phyloP scores from a whole-genome alignment of 2,888 invertebrate genomes.

The Nymphalis c-album region DNA sequence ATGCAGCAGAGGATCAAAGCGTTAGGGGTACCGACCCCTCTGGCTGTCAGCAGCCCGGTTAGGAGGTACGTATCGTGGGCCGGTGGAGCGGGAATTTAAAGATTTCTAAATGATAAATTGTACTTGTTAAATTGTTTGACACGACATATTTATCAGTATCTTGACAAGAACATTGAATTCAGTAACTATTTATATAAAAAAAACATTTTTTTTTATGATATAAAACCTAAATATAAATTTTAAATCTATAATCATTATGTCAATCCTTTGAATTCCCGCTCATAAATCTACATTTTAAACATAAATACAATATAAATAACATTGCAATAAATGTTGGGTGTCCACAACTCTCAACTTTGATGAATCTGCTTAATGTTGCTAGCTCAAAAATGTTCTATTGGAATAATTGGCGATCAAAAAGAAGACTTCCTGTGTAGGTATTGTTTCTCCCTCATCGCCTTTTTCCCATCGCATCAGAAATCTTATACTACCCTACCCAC shows the following conservation, averaged over 20 bases:
- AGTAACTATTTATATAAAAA: background rate
- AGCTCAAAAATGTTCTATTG: conserved; percentile 52
- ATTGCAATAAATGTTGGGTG: conserved; percentile 38
- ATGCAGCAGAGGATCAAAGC: conserved; percentile 95
- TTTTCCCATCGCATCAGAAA: conserved; percentile 62
- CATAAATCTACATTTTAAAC: background rate
- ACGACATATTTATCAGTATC: background rate
- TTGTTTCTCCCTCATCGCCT: conserved; percentile 76
- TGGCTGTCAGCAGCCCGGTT: conserved; percentile 93
- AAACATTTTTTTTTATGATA: background rate
- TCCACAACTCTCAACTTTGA: conserved; percentile 41
- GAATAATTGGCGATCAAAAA: conserved; percentile 56
- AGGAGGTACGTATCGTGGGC: conserved; percentile 83
- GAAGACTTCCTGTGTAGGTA: conserved; percentile 60
- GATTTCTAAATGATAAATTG: background rate
- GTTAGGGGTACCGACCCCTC: conserved; percentile 93
- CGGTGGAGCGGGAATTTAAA: conserved; percentile 9
- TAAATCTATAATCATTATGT: background rate
- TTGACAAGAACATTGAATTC: too few relatives aligned
- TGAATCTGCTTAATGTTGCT: conserved; percentile 53
- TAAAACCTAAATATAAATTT: too few relatives aligned
- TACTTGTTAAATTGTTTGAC: background rate
- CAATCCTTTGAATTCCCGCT: conserved; percentile 26
- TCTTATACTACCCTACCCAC: conserved; percentile 52
- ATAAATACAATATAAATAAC: background rate